These are phyloP conservation scores for Hypolimnas misippus DNA, from an alignment of 2,888 invertebrate genomes.

Conservation along the genomic window DNA sequence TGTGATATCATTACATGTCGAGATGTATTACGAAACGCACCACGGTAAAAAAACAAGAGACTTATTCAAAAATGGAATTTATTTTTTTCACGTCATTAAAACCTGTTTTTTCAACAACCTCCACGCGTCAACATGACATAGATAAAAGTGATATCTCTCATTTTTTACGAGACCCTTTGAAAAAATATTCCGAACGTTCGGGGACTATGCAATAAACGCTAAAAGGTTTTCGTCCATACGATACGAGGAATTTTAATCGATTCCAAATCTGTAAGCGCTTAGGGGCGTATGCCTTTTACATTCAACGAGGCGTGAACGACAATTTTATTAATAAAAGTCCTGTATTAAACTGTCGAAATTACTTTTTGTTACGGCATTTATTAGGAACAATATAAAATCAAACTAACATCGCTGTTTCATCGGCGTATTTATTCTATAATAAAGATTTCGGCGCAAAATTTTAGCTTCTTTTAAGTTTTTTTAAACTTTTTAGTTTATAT, in stretches of 20 bases:
- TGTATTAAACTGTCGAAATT: neutral
- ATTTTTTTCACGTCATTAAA: neutral
- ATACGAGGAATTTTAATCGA: constrained; percentile 22
- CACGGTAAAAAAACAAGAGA: too few relatives aligned
- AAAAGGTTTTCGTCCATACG: constrained; percentile 18
- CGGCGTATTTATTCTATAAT: too few relatives aligned
- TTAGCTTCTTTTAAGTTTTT: too few relatives aligned
- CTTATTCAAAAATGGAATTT: too few relatives aligned
- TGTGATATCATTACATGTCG: too few relatives aligned
- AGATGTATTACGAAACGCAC: too few relatives aligned
- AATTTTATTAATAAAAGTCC: neutral
- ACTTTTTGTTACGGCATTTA: too few relatives aligned
- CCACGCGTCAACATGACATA: neutral
- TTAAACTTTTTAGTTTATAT: too few relatives aligned
- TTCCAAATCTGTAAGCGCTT: neutral
- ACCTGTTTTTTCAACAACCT: neutral
- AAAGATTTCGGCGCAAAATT: too few relatives aligned
- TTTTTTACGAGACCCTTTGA: neutral
- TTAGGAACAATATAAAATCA: too few relatives aligned
- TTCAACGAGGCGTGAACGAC: neutral
- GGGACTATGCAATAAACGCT: constrained; percentile 20
- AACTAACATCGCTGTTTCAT: too few relatives aligned
- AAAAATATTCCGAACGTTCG: constrained; percentile 9
- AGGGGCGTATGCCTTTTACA: neutral
- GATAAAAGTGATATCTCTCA: neutral